Conservation (phyloP, 2,888 invertebrate species). For the Orgyia antiqua region DNA sequence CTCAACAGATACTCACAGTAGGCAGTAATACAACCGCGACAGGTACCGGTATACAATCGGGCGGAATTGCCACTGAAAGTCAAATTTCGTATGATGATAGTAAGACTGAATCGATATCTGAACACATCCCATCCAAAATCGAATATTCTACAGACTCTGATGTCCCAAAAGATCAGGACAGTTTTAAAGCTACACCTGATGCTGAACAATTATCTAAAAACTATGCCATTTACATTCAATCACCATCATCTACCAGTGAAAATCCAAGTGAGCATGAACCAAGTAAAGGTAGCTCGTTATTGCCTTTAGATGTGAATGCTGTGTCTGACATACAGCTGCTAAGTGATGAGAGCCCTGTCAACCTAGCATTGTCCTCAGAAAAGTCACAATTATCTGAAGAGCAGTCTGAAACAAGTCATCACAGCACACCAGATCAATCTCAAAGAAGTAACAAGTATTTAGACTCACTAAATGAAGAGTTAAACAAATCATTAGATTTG, state of each 20-base stretch:
- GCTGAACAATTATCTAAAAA: slow-evolving; percentile 34
- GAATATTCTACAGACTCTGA: slow-evolving; percentile 57
- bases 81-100: slow-evolving; percentile 34
- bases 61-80: slow-evolving; percentile 31
- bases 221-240: slow-evolving; percentile 39
- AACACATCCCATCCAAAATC: slow-evolving; percentile 58
- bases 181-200: slow-evolving; percentile 31
- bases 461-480: slow-evolving; percentile 60
- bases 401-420: slow-evolving; percentile 23
- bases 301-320: slow-evolving; percentile 50
- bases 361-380: slow-evolving; percentile 53
- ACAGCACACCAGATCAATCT: slow-evolving; percentile 36
- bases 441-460: slow-evolving; percentile 49
- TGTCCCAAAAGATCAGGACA: slow-evolving; percentile 17
- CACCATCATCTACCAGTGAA: slow-evolving; percentile 32
- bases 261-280: slow-evolving; percentile 42
- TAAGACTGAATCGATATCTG: slow-evolving; percentile 64
- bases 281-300: slow-evolving; percentile 50
- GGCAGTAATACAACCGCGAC: slow-evolving; percentile 42
- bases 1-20: slow-evolving; percentile 61
- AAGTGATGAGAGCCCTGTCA: slow-evolving; percentile 66
- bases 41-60: slow-evolving; percentile 34
- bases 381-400: slow-evolving; percentile 43
- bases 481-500: slow-evolving; percentile 33
- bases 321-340: slow-evolving; percentile 50